These are phyloP conservation scores for Thymelicus acteon DNA, from an alignment of 2,888 invertebrate species.

Conservation along the genomic window DNA sequence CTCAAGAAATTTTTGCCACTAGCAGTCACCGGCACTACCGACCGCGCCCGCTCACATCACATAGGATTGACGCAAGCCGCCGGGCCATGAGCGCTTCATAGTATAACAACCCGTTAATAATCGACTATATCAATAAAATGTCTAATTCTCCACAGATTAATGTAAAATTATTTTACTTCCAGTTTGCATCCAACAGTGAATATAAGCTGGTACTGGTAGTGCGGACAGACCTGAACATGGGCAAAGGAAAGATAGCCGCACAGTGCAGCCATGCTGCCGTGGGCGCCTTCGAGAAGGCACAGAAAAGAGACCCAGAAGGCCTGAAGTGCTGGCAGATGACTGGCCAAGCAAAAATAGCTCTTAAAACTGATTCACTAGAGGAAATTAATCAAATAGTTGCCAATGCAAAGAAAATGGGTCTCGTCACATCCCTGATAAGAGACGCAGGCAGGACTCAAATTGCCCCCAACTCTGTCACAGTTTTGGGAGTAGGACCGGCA, in stretches of 20 bases:
- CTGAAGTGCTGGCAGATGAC: conserved; percentile 84
- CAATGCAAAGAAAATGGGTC: conserved; percentile 88
- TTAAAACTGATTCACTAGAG: conserved; percentile 91
- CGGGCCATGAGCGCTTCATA: too few species aligned
- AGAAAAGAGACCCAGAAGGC: conserved; percentile 85
- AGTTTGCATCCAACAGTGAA: conserved; percentile 80
- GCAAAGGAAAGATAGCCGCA: conserved; percentile 97
- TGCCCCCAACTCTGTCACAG: conserved; percentile 94
- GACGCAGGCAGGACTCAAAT: conserved; percentile 98
- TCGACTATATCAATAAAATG: too few species aligned
- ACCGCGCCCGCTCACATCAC: too few species aligned
- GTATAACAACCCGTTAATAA: too few species aligned
- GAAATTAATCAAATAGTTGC: conserved; percentile 88
- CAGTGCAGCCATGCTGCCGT: conserved; percentile 98
- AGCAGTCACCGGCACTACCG: too few species aligned
- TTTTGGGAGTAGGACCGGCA: conserved; percentile 97
- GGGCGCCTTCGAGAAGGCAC: conserved; percentile 91
- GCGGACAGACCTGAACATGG: conserved; percentile 96
- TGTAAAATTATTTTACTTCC: conserved; percentile 48
- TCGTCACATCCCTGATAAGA: conserved; percentile 90
- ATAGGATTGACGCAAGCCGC: too few species aligned
- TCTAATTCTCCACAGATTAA: neutral
- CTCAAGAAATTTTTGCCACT: too few species aligned
- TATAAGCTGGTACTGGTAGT: conserved; percentile 94
- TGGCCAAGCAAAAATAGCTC: conserved; percentile 95